phyloP scores from a whole-genome alignment of 2,113 vertebrate genomes.

The Sylvia atricapilla region DNA sequence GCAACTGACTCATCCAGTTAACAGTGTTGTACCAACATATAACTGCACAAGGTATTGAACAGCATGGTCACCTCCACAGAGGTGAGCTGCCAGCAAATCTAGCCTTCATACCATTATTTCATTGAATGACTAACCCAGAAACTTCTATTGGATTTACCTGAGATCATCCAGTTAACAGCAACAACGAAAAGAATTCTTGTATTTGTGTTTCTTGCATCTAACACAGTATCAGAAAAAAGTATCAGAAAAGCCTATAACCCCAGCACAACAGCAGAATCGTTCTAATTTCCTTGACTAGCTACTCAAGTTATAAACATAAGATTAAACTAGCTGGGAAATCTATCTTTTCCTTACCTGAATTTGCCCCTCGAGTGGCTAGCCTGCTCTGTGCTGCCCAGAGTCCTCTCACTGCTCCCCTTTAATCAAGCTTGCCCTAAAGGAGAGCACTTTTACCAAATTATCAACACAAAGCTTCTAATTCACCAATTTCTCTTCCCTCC shows the following conservation, averaged over 20 bases:
- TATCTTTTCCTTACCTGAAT: not conserved
- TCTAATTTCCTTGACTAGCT: not conserved
- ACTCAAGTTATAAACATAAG: not conserved
- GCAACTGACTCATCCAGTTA: not conserved
- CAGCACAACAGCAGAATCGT: not conserved
- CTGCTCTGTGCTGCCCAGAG: not conserved
- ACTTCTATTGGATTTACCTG: not conserved
- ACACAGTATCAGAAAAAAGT: not conserved
- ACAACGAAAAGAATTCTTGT: not conserved
- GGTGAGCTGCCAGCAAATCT: not conserved
- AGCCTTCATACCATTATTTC: not conserved
- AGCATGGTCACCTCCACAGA: not conserved
- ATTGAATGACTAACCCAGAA: not conserved
- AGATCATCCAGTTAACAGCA: not conserved
- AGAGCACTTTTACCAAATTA: not conserved
- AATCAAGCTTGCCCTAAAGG: not conserved
- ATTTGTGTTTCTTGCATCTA: not conserved
- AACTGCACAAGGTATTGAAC: not conserved
- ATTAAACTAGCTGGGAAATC: not conserved
- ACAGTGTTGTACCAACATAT: not conserved
- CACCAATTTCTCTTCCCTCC: not conserved
- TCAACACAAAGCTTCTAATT: not conserved
- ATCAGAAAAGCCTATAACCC: not conserved
- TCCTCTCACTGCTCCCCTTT: not conserved
- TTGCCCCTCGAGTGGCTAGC: not conserved